These are phyloP conservation scores for Jacana jacana DNA, from an alignment of 2,113 vertebrate genomes.

Conservation along the genomic window DNA sequence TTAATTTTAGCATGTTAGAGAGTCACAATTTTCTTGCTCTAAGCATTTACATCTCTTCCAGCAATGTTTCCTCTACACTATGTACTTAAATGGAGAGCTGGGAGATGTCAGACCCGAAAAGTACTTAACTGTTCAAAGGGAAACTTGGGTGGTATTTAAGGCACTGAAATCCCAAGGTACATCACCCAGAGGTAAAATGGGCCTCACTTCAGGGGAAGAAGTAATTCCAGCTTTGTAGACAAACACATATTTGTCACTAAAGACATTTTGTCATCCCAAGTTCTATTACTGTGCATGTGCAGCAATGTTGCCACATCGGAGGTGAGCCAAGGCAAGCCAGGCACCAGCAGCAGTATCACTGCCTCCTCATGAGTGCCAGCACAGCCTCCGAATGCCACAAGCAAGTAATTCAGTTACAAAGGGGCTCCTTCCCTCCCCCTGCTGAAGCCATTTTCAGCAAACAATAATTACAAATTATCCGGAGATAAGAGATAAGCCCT, in stretches of 20 bases:
- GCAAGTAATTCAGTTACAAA: background rate
- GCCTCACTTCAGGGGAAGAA: background rate
- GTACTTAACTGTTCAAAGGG: background rate
- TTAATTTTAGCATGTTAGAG: background rate
- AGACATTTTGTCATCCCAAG: background rate
- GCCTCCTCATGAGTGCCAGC: rapidly evolving
- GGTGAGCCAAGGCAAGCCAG: background rate
- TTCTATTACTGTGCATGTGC: rapidly evolving
- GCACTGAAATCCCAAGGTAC: background rate
- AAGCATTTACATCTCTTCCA: background rate
- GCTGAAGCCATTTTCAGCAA: background rate
- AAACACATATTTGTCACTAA: background rate
- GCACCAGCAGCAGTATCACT: background rate
- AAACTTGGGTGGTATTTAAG: background rate
- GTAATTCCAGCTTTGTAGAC: background rate
- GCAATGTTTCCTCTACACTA: background rate
- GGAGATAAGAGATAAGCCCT: background rate
- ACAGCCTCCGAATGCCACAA: background rate
- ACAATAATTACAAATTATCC: background rate
- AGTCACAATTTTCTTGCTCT: background rate
- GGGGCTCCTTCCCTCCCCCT: background rate
- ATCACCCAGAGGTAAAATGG: background rate
- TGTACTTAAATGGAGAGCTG: background rate
- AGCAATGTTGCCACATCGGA: rapidly evolving
- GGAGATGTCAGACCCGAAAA: background rate